phyloP scores from a whole-genome alignment of 2,113 vertebrate genomes.

The Bufo bufo region DNA sequence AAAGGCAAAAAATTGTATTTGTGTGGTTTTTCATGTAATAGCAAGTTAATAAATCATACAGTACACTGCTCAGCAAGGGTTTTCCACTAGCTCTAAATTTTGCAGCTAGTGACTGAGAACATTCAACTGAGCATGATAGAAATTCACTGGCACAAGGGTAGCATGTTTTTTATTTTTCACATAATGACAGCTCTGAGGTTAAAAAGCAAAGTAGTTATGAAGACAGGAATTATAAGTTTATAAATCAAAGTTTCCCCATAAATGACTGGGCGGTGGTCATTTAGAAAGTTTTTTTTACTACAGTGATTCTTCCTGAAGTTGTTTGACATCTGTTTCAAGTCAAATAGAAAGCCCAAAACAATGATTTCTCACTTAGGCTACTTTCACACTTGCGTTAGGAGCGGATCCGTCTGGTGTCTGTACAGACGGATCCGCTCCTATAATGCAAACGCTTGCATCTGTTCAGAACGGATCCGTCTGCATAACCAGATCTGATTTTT shows the following conservation, averaged over 20 bases:
- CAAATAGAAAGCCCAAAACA: neutral
- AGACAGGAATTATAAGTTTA: constrained; percentile 49
- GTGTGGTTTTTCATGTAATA: constrained; percentile 51
- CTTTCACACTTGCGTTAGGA: too few relatives aligned
- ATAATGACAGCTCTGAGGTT: constrained; percentile 38
- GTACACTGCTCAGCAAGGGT: neutral
- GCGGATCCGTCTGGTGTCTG: too few relatives aligned
- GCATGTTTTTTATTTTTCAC: constrained; percentile 3
- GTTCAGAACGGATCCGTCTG: too few relatives aligned
- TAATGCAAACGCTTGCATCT: too few relatives aligned
- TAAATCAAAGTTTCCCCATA: constrained; percentile 41
- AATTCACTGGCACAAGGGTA: constrained; percentile 4
- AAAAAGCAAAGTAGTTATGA: constrained; percentile 42
- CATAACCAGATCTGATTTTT: too few relatives aligned
- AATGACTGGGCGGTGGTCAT: neutral
- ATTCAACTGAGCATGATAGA: neutral
- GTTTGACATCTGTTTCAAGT: neutral
- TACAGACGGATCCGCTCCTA: too few relatives aligned
- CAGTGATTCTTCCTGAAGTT: neutral
- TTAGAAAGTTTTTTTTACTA: neutral
- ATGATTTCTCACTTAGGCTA: neutral
- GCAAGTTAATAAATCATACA: constrained; percentile 52
- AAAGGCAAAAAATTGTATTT: constrained; percentile 44
- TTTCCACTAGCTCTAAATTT: constrained; percentile 25
- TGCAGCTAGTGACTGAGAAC: neutral